Base-by-base conservation (phyloP, 2,797 vertebrate genomes). In the Hydrocynus forskahlii region DNA sequence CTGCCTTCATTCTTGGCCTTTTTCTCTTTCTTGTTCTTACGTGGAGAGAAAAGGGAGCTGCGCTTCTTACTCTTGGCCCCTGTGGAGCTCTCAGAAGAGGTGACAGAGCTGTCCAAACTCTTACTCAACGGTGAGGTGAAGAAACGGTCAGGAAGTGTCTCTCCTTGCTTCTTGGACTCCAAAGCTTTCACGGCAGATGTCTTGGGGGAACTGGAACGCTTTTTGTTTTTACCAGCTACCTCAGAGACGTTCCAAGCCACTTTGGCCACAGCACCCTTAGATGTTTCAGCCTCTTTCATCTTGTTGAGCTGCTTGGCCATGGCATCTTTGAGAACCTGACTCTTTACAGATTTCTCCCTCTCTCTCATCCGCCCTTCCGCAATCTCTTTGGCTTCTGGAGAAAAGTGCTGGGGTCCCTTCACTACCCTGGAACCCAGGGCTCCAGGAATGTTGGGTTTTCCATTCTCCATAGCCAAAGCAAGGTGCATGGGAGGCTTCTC, bases 1-100 rank as follows among this genome's bases (percentile, higher is more conserved):
- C 91, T 91, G 87, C 89, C 87, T 80, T 98, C 97, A 0, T 94
- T 96, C 90, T 99, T 98, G 21, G 96, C 88, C 81, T 98, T 98
- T 86, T 98, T 98, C 89, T 98, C 98, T 81, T 99, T 99, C 91
- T 98, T 99, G 80, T 95, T 97, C 89, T 99, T 99, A 57, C 96
- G 96, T 0, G 98, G 97, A 0, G 98, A 99, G 92, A 99, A 99
- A 60, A 99, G 95, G 0, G 97, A 98, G 54, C 93, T 95, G 17
- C 96, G 94, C 82, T 99, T 99, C 89, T 98, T 99, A 91, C 94
- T 97, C 88, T 98, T 99, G 7, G 96, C 93, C 0, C 94, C 88
- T 0, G 92, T 89, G 10, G 97, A 98, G 79, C 95, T 94, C 50
- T 98, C 97, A 0, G 97, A 99, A 0, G 98, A 99, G 0, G 95